A percentile compares a stretch with the other conserved stretches of the same genome.
These are phyloP conservation scores for Orthosia gothica DNA, from an alignment of 2,888 invertebrate species.

Conservation along the genomic window DNA sequence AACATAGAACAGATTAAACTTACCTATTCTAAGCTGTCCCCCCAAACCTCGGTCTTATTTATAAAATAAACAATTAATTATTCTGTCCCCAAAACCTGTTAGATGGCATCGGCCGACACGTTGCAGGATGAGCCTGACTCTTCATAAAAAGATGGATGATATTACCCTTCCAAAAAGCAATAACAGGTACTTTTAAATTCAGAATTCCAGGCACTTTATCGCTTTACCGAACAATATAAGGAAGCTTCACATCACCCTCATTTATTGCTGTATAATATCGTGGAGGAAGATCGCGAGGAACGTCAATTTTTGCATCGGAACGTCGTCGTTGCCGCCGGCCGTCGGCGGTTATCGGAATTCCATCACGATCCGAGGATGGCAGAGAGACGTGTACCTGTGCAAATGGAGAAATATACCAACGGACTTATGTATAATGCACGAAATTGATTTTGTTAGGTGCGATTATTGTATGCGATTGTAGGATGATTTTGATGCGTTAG, in stretches of 20 bases:
- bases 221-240: constrained; percentile 11
- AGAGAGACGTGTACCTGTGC: constrained; percentile 59
- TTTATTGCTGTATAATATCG: constrained; percentile 58
- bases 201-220: constrained; percentile 20
- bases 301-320: constrained; percentile 77
- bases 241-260: constrained; percentile 21
- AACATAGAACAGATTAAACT: no score
- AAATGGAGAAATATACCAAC: constrained; percentile 55
- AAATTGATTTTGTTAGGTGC: constrained; percentile 30
- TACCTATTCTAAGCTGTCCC: neutral
- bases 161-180: neutral
- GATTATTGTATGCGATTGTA: neutral
- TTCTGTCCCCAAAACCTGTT: constrained; percentile 5
- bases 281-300: constrained; percentile 58
- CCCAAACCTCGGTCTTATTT: neutral
- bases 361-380: constrained; percentile 57
- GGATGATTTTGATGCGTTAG: no score
- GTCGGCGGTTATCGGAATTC: constrained; percentile 73
- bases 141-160: constrained; percentile 21
- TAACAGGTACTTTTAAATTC: constrained; percentile 18
- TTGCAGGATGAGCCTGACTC: constrained; percentile 16
- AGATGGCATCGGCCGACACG: constrained; percentile 5
- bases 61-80: constrained; percentile 31
- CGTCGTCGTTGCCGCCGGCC: constrained; percentile 60
- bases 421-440: constrained; percentile 17